A percentile compares a stretch with the other conserved stretches of the same genome.
Evolutionary conservation across 1,140 invertebrate species (phyloP).

Genomic region (Subanguina moxae): DNA sequence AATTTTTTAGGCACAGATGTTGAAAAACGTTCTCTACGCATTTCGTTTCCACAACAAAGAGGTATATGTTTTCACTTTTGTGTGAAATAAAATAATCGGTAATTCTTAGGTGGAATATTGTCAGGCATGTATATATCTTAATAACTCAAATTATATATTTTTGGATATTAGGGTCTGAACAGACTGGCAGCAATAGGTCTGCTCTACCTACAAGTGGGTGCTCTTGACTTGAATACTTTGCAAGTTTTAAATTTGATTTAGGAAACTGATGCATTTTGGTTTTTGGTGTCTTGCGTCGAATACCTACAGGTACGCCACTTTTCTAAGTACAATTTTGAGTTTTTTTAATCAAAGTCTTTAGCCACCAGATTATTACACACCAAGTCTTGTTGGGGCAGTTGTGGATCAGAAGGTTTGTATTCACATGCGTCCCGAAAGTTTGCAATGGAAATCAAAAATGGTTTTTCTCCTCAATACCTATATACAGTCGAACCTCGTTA

Average conservation of each 20-base stretch:
- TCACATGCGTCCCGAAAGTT: no score
- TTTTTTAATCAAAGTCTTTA: no score
- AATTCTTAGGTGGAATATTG: conserved; percentile 32
- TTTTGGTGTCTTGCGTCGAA: conserved; percentile 65
- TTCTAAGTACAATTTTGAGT: no score
- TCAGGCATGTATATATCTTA: conserved; percentile 41
- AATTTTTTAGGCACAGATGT: background rate
- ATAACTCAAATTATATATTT: conserved; percentile 4
- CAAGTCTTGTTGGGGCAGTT: conserved; percentile 63
- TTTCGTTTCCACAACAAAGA: conserved; percentile 44
- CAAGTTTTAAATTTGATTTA: no score
- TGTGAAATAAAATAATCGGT: no score
- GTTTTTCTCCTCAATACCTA: no score
- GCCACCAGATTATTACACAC: conserved; percentile 65
- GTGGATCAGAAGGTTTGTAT: conserved; percentile 62
- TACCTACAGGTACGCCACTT: conserved; percentile 58
- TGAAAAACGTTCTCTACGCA: conserved; percentile 36
- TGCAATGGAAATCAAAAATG: no score
- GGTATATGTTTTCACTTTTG: background rate
- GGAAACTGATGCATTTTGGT: conserved; percentile 68
- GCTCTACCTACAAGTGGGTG: conserved; percentile 61
- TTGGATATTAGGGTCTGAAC: conserved; percentile 62
- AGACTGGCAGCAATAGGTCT: conserved; percentile 65
- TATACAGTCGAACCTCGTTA: no score
- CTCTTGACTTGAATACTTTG: no score